Evolutionary conservation across 2,113 vertebrate species (phyloP).

Genomic region (Pomatostomus ruficeps): DNA sequence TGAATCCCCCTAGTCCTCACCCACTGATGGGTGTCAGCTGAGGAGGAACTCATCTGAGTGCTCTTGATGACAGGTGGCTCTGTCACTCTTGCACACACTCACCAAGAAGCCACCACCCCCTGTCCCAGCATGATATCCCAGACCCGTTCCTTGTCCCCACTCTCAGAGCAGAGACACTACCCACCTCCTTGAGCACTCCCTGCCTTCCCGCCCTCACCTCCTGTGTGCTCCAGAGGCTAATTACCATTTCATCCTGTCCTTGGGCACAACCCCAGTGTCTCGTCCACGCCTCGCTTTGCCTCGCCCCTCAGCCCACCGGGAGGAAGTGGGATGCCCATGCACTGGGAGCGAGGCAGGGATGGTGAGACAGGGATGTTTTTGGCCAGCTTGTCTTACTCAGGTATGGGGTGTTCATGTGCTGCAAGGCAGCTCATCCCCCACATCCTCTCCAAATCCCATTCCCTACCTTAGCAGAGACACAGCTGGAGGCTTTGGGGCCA

Average conservation of each 20-base stretch:
- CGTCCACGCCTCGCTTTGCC: rapidly evolving
- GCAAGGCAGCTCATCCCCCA: rapidly evolving
- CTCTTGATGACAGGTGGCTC: not conserved
- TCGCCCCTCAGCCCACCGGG: not conserved
- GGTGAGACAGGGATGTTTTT: not conserved
- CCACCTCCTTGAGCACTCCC: not conserved
- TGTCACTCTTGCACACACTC: not conserved
- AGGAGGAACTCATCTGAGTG: not conserved
- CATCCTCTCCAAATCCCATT: not conserved
- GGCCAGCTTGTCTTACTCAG: not conserved
- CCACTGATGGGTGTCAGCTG: not conserved
- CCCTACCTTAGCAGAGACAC: not conserved
- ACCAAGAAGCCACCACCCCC: not conserved
- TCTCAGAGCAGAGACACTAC: not conserved
- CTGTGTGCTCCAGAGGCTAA: not conserved
- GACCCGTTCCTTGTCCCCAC: rapidly evolving
- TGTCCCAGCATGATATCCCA: rapidly evolving
- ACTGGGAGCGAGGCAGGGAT: not conserved
- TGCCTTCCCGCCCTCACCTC: not conserved
- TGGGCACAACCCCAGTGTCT: not conserved
- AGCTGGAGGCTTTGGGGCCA: not conserved
- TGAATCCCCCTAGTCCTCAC: not conserved
- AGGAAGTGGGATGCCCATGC: not conserved
- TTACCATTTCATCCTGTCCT: not conserved
- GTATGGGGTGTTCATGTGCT: not conserved